Evolutionary conservation across 92 coral and sea anemone genomes (phyloP).

Genomic region (Phenganax stokvisi): DNA sequence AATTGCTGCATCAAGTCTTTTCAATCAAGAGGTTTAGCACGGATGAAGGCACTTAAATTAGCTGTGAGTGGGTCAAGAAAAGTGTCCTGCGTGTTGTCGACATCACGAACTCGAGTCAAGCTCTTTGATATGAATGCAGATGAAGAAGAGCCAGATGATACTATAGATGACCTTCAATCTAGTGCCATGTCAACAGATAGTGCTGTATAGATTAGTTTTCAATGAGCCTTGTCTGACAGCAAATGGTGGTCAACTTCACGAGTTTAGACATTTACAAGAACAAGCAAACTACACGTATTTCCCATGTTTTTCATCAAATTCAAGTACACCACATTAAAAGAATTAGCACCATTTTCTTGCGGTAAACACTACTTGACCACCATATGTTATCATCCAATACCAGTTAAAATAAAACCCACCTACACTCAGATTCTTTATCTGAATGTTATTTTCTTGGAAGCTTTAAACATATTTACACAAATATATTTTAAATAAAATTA

Average conservation of each 20-base stretch:
- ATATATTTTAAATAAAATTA: too few relatives aligned
- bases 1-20: slow-evolving; percentile 41
- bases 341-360: too few relatives aligned
- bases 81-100: slow-evolving; percentile 78
- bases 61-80: slow-evolving; percentile 88
- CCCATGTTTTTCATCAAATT: too few relatives aligned
- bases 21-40: slow-evolving; percentile 65
- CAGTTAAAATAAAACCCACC: background rate
- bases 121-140: slow-evolving; percentile 98
- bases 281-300: too few relatives aligned
- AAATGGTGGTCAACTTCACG: background rate
- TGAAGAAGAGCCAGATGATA: slow-evolving; percentile 80
- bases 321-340: too few relatives aligned
- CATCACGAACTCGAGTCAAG: slow-evolving; percentile 60
- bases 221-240: background rate
- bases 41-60: slow-evolving; percentile 63
- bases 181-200: slow-evolving; percentile 22
- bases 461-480: too few relatives aligned
- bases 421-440: background rate
- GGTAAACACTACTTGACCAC: too few relatives aligned
- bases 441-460: background rate
- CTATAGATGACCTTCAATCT: slow-evolving; percentile 31
- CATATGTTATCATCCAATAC: too few relatives aligned
- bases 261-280: too few relatives aligned
- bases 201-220: background rate